A percentile compares a stretch with the other conserved stretches of the same genome.
phyloP scores from a whole-genome alignment of 2,113 vertebrate species.

The Nematolebias whitei region DNA sequence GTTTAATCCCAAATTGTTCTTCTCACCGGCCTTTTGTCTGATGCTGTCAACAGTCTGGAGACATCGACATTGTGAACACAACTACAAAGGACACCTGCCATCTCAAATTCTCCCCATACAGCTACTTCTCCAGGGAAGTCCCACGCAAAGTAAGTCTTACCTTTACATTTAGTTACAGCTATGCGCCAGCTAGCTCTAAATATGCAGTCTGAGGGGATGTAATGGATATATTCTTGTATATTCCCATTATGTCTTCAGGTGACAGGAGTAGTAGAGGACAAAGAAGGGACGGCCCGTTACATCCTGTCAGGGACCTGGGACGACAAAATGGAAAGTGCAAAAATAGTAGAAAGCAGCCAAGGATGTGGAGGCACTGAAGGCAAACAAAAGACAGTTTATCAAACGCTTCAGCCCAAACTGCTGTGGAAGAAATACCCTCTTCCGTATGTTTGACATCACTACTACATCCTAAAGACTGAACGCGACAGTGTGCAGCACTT shows the following conservation, averaged over 20 bases:
- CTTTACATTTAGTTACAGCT: neutral
- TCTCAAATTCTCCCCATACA: slow-evolving; percentile 95
- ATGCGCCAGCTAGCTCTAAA: neutral
- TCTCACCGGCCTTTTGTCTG: slow-evolving; percentile 18
- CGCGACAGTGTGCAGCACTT: neutral
- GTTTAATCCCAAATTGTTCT: no score
- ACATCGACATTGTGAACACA: slow-evolving; percentile 92
- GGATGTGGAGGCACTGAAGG: slow-evolving; percentile 85
- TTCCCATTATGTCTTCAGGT: slow-evolving; percentile 78
- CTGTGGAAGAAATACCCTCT: slow-evolving; percentile 95
- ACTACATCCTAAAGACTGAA: neutral
- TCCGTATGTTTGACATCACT: slow-evolving; percentile 79
- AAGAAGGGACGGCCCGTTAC: slow-evolving; percentile 84
- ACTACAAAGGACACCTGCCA: slow-evolving; percentile 93
- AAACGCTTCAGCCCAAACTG: slow-evolving; percentile 89
- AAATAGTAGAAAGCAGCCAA: slow-evolving; percentile 88
- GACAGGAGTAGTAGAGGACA: slow-evolving; percentile 88
- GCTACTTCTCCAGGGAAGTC: slow-evolving; percentile 95
- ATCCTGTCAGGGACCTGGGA: slow-evolving; percentile 96
- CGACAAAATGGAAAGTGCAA: slow-evolving; percentile 93
- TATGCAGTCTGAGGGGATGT: neutral
- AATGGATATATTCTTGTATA: neutral
- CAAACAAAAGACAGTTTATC: slow-evolving; percentile 94
- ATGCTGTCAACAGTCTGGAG: slow-evolving; percentile 85
- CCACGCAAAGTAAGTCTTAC: slow-evolving; percentile 87